Evolutionary conservation across 2,888 invertebrate species (phyloP), one percentile per base, ranked within the genome.

Genomic region (Eristalis pertinax): DNA sequence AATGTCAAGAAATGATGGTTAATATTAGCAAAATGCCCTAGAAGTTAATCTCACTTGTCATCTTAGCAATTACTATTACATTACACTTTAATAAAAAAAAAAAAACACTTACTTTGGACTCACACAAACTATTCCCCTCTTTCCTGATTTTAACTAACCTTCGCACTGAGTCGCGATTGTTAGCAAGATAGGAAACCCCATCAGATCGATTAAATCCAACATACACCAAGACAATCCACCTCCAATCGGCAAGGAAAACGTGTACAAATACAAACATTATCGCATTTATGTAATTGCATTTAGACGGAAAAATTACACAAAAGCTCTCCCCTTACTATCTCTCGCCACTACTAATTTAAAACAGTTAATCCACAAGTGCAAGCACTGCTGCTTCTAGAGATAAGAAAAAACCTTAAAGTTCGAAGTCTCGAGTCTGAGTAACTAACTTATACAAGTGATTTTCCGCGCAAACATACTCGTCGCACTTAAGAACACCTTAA

Each of bases 361-460:
- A 24, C 26, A 43, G 29, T 65, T 69, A 65, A 63, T 78, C 70
- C 75, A 67, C 69, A 60, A 32, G 7, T 32, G 32, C 32, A 32
- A 32, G 32, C 32, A 32, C 35, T 41, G 63, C 38, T 38, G 29
- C 41, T 50, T 26, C 8, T 75, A 70, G 62, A 69, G 82, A 85
- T 85, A 85, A 81, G 62, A 75, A 80, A 67, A 77, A 77, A 85
- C 72, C 84, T 80, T 62, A 65, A 75, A 85, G 63, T 81, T 85
- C 64, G 82, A 58, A 72, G 62, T 81, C 72, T 24, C 2, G 70
- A 69, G 5, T 32, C 43, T 7, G 35, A 43, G 29, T 4, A 60
- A 76, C 60, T 43, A 29, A 41, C 19, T 41, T 62, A 58, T 32
- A 8, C 32, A 32, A 32, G 32, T 32, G 32, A 32, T 32, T 32